Base-by-base conservation (phyloP, 2,113 vertebrate species). In the Hippolais icterina region DNA sequence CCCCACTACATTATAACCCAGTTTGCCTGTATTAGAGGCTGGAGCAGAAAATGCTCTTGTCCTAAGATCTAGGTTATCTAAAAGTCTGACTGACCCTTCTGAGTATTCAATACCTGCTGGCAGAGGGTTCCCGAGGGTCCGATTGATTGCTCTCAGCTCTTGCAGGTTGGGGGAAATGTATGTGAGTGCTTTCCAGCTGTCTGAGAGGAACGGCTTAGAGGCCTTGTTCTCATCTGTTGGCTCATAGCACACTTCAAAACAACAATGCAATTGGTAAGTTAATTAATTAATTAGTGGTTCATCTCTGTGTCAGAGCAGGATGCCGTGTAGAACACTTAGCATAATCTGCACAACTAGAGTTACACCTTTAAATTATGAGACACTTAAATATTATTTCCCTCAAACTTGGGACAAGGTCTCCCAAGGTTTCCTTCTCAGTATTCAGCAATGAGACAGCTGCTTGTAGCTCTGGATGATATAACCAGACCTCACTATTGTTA, bases 181-280 rank as follows among this genome's bases (percentile, higher is more conserved):
- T 2, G 97, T 97, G 66, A 99, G 97, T 14, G 95, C 97, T 95
- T 98, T 99, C 99, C 99, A 99, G 97, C 98, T 98, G 57, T 99
- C 98, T 44, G 99, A 99, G 65, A 98, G 96, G 91, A 99, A 99
- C 1, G 99, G 99, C 95, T 99, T 99, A 23, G 97, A 97, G 35
- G 99, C 99, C 90, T 99, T 99, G 92, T 98, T 98, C 87, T 97
- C 93, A 96, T 99, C 98, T 12, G 99, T 99, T 4, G 99, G 99
- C 95, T 99, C 99, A 42, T 98, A 99, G 98, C 98, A 99, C 93
- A 99, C 99, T 99, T 97, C 79, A 96, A 97, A 96, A 97, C 56
- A 97, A 83, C 39, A 94, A 69, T 63, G 74, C 47, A 83, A 35
- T 29, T 42, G 29, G 63, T 97, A 93, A 96, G 39, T 52, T 68